phyloP scores from a whole-genome alignment of 2,888 invertebrate species.

The Orgyia antiqua region DNA sequence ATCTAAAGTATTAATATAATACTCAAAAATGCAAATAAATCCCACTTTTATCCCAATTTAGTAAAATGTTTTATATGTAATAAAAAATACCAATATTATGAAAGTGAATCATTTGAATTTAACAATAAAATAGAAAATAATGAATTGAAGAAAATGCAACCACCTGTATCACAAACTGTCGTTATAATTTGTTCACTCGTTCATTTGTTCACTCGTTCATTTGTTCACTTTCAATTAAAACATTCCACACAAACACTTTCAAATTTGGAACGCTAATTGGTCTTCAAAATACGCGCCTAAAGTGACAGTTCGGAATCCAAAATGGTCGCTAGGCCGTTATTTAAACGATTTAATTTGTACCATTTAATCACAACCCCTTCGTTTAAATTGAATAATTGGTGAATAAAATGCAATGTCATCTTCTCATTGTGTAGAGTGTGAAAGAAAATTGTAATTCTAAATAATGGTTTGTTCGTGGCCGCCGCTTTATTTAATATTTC shows the following conservation, averaged over 20 bases:
- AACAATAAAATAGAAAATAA: no score
- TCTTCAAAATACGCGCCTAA: slow-evolving; percentile 46
- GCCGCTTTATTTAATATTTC: slow-evolving; percentile 11
- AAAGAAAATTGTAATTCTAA: slow-evolving; percentile 16
- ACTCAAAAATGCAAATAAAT: slow-evolving; percentile 10
- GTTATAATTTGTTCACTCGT: slow-evolving; percentile 36
- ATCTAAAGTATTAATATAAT: slow-evolving; percentile 20
- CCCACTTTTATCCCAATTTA: no score
- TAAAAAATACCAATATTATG: no score
- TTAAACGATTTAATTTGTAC: slow-evolving; percentile 43
- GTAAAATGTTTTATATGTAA: no score
- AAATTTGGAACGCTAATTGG: slow-evolving; percentile 43
- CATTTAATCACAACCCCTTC: slow-evolving; percentile 35
- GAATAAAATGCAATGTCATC: slow-evolving; percentile 37
- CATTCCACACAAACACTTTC: slow-evolving; percentile 32
- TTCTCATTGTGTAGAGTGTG: slow-evolving; percentile 14
- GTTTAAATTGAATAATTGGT: slow-evolving; percentile 41
- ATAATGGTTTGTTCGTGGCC: slow-evolving; percentile 10
- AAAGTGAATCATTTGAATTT: no score
- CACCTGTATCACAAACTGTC: slow-evolving; percentile 23
- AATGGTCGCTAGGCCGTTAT: slow-evolving; percentile 44
- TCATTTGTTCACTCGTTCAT: slow-evolving; percentile 35
- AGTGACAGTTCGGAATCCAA: slow-evolving; percentile 49
- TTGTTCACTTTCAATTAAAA: slow-evolving; percentile 33
- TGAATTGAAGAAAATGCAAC: no score